These are phyloP conservation scores for Perdita meconis DNA, from an alignment of 2,888 invertebrate genomes.

Conservation along the genomic window DNA sequence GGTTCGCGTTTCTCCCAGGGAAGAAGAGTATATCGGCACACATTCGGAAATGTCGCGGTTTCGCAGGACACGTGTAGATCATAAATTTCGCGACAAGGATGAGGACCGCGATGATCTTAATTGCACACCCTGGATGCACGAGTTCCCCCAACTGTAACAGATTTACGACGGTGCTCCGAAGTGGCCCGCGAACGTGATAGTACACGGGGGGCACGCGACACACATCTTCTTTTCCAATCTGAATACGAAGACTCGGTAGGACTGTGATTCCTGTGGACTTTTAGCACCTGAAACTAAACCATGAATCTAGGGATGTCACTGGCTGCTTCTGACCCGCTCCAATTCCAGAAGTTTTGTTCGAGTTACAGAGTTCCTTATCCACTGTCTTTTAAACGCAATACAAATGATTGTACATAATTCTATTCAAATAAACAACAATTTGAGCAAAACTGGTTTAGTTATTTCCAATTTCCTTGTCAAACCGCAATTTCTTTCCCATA, in stretches of 20 bases:
- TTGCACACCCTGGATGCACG: slow-evolving; percentile 50
- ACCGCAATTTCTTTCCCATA: no score
- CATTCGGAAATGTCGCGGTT: neutral
- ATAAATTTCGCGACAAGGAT: slow-evolving; percentile 37
- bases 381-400: no score
- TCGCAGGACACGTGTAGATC: slow-evolving; percentile 34
- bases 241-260: slow-evolving; percentile 1
- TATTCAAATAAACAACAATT: no score
- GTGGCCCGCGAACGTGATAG: slow-evolving; percentile 55
- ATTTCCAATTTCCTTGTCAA: no score
- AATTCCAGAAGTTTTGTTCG: no score
- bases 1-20: neutral
- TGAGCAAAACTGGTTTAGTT: no score
- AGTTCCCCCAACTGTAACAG: slow-evolving; percentile 53
- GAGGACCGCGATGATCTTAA: slow-evolving; percentile 62
- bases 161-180: slow-evolving; percentile 50
- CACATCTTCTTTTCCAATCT: slow-evolving; percentile 60
- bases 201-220: slow-evolving; percentile 46
- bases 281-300: neutral
- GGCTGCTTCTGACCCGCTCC: neutral
- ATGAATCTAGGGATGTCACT: neutral
- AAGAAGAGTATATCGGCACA: slow-evolving; percentile 8
- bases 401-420: no score
- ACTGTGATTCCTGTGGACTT: neutral
- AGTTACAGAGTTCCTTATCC: no score